Conservation (phyloP, 2,888 invertebrate species). For the Melangyna quadrimaculata region DNA sequence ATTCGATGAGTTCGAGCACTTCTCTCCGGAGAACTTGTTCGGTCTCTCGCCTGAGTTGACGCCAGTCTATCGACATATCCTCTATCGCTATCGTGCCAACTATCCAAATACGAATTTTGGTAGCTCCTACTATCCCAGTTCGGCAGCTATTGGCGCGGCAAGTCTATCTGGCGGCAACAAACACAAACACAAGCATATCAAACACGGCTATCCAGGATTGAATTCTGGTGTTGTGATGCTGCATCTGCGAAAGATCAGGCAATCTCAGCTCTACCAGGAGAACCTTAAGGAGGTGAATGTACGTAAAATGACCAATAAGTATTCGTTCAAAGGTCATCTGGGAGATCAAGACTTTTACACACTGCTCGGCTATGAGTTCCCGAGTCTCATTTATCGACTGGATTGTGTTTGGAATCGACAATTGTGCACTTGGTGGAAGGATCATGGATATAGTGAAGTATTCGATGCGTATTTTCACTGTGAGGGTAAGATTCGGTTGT, state of each 20-base stretch:
- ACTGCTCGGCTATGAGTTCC: slow-evolving; percentile 86
- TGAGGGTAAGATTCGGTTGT: slow-evolving; percentile 84
- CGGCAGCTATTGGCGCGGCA: slow-evolving; percentile 55
- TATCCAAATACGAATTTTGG: slow-evolving; percentile 85
- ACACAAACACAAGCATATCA: slow-evolving; percentile 74
- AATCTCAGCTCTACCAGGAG: slow-evolving; percentile 84
- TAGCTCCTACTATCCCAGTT: slow-evolving; percentile 78
- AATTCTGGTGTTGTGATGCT: slow-evolving; percentile 91
- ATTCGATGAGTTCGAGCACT: slow-evolving; percentile 86
- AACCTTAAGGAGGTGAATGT: slow-evolving; percentile 83
- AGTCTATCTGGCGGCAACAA: slow-evolving; percentile 59
- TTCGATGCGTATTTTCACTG: slow-evolving; percentile 88
- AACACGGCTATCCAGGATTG: slow-evolving; percentile 87
- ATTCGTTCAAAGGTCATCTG: slow-evolving; percentile 87
- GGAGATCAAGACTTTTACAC: slow-evolving; percentile 93
- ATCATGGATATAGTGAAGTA: slow-evolving; percentile 87
- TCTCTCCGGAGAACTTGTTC: slow-evolving; percentile 85
- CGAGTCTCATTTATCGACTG: slow-evolving; percentile 86
- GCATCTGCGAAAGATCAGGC: slow-evolving; percentile 85
- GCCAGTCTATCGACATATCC: slow-evolving; percentile 89
- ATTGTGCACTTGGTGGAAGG: slow-evolving; percentile 90
- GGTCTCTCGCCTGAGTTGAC: slow-evolving; percentile 88
- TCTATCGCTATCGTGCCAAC: slow-evolving; percentile 85
- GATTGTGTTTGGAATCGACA: slow-evolving; percentile 92
- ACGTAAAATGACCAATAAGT: slow-evolving; percentile 83